Percentiles rank a stretch among this genome's conserved stretches.
phyloP scores from a whole-genome alignment of 2,113 vertebrate genomes.

The Corydoras maculifer region DNA sequence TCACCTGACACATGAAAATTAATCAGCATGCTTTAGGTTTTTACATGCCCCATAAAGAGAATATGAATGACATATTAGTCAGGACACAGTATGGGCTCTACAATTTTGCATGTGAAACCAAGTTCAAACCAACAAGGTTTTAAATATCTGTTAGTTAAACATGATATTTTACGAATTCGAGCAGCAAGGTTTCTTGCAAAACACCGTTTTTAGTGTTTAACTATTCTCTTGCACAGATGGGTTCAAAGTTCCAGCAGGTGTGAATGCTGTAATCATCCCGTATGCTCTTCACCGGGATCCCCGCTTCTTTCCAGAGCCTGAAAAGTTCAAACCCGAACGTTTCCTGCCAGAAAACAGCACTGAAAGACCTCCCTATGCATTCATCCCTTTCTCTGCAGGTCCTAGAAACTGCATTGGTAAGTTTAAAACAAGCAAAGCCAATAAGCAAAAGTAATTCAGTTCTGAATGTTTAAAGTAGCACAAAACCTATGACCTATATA shows the following conservation, averaged over 20 bases:
- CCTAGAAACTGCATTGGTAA: conserved; percentile 79
- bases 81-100: not conserved
- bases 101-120: not conserved
- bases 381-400: conserved; percentile 81
- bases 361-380: conserved; percentile 69
- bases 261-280: conserved; percentile 58
- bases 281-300: conserved; percentile 75
- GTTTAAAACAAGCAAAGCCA: conserved; percentile 37
- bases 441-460: no score
- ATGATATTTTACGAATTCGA: not conserved
- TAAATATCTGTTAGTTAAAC: not conserved
- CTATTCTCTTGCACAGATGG: conserved; percentile 57
- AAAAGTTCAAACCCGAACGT: conserved; percentile 74
- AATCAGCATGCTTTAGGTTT: not conserved
- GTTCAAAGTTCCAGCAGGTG: conserved; percentile 60
- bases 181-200: not conserved
- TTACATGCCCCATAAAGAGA: conserved; percentile 2
- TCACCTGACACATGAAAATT: not conserved
- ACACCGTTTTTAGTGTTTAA: not conserved
- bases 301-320: conserved; percentile 66
- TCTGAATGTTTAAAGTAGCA: not conserved
- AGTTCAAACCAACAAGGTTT: not conserved
- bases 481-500: not conserved
- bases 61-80: conserved; percentile 13
- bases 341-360: conserved; percentile 70